Evolutionary conservation across 2,888 invertebrate species (phyloP), one percentile per base, ranked within the genome.

Genomic region (Acronicta psi): DNA sequence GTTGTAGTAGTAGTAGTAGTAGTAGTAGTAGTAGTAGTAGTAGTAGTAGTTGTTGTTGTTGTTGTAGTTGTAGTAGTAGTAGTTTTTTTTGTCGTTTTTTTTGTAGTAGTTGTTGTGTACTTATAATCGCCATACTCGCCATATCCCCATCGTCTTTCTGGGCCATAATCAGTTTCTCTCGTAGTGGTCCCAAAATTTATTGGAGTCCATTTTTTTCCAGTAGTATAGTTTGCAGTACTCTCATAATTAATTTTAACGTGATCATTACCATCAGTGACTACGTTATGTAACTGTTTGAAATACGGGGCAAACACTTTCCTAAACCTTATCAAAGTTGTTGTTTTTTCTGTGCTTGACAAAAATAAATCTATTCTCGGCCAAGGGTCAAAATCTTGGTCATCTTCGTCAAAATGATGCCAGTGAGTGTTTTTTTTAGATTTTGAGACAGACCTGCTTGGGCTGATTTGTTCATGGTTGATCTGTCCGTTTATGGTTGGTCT

Each of bases 321-420:
- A 0, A 8, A 10, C 29, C 23, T 46, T n/a, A 11, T 52, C 8
- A 16, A 0, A 0, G 59, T 59, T n/a, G 54, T 59, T 29, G 25
- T 23, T 55, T 7, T 66, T 49, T 38, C 8, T 4, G 72, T 67
- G 14, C 34, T 67, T 29, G 68, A 36, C 6, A 52, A 20, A 49
- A 59, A 5, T 13, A 71, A 29, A 17, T 49, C n/a, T 9, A 71
- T 34, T 54, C 55, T 71, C 1, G 68, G 68, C 68, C 72, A 71
- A 14, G 68, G 41, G 2, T 42, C 38, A 9, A n/a, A n/a, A n/a
- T n/a, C n/a, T n/a, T n/a, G n/a, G n/a, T 59, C 51, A 1, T 51
- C 60, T 7, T 66, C 44, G 10, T 55, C 16, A 10, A 68, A 59
- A 31, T 59, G 23, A 42, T 59, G 51, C 68, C 67, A 68, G 38